Evolutionary conservation across 2,888 invertebrate species (phyloP), one percentile per base, ranked within the genome.

Genomic region (Aethes cnicana): DNA sequence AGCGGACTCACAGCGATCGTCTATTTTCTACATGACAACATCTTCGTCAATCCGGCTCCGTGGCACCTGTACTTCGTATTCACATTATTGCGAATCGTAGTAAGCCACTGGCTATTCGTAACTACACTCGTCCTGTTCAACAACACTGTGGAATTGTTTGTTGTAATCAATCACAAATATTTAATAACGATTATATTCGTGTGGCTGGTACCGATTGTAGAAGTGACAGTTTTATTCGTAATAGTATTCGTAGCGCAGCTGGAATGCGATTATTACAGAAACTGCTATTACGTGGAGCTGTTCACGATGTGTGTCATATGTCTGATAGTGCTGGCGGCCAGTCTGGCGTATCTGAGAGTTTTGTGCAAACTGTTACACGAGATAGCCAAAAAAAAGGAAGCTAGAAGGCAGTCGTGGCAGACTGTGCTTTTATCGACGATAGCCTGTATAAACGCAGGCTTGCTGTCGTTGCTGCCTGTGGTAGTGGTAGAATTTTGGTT

Each of bases 101-200:
- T 48, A 41, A 33, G 48, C 41, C 48, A 48, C 26, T 48, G 48
- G 48, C 17, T 48, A 14, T 6, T 48, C 5, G 41, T 48, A 6
- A 26, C 33, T 8, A 42, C 33, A 3, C 9, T 42, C 6, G 33
- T 42, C 32, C 35, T 33, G 11, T 42, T 42, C 11, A 42, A 42
- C 33, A 33, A 48, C 2, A 48, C 42, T 18, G 48, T 48, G 7
- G 26, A 41, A 16, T 33, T 48, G 41, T 48, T 26, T 18, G 26
- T 33, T 26, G 35, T 12, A 8, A 41, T 48, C 2, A 11, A 39
- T 18, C 41, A 33, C 2, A 33, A 33, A 33, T 48, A 48, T 42
- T 20, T 26, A 16, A 9, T 41, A 4, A 42, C 48, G 2, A 41
- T 42, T 8, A 2, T 48, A 8, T 33, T 35, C 11, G 41, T 12